These are phyloP conservation scores for Drosophila macrospina DNA, from an alignment of 2,888 invertebrate species.

Conservation along the genomic window DNA sequence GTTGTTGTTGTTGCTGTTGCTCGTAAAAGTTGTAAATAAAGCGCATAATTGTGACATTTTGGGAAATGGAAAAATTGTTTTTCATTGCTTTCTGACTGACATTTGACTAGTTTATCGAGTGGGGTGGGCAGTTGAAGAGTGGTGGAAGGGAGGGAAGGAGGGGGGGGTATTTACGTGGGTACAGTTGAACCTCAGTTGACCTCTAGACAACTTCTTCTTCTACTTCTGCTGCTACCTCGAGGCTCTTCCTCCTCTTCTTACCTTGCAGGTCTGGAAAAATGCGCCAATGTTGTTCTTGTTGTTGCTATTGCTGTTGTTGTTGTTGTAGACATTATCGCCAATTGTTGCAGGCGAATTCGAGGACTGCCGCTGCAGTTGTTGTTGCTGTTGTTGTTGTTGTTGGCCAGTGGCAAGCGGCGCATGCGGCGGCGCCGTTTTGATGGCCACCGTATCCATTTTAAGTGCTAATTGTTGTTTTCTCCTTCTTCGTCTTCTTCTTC, in stretches of 20 bases:
- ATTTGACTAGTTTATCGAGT: constrained; percentile 2
- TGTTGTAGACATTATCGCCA: constrained; percentile 45
- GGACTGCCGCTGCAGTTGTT: constrained; percentile 44
- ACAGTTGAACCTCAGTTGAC: constrained; percentile 25
- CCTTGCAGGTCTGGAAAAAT: constrained; percentile 86
- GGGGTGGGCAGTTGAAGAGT: too few species aligned
- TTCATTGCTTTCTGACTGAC: constrained; percentile 23
- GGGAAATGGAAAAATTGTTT: constrained; percentile 22
- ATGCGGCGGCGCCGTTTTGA: constrained; percentile 83
- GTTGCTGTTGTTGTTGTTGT: constrained; percentile 58
- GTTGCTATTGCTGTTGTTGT: constrained; percentile 70
- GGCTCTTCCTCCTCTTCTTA: constrained; percentile 62
- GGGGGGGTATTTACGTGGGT: neutral
- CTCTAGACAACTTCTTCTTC: too few species aligned
- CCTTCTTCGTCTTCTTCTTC: too few species aligned
- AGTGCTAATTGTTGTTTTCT: constrained; percentile 16
- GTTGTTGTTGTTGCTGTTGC: constrained; percentile 14
- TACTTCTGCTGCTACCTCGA: neutral
- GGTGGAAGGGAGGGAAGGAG: too few species aligned
- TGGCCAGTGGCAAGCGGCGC: constrained; percentile 77
- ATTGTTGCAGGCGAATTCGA: constrained; percentile 49
- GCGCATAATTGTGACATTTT: constrained; percentile 51
- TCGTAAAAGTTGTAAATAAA: constrained; percentile 38
- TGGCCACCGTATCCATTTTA: constrained; percentile 82
- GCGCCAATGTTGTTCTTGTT: constrained; percentile 80